Base-by-base conservation (phyloP, 2,888 invertebrate genomes). In the Drosophila cyrtoloma region DNA sequence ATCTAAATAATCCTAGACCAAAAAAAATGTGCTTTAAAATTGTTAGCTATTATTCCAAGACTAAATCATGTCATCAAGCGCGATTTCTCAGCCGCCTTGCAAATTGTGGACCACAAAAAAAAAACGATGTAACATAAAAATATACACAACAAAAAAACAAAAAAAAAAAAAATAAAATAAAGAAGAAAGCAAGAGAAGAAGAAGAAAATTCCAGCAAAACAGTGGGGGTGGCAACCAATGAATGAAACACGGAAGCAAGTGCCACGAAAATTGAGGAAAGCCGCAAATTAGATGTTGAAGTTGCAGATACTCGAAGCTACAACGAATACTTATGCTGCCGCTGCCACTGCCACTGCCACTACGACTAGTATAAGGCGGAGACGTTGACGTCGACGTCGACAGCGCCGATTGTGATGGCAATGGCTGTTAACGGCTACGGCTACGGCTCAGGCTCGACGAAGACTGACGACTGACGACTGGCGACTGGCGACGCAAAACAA, bases 271-370 rank as follows among this genome's bases (percentile, higher is more conserved):
- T 61, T 74, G 77, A 78, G 79, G 71, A 82, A 90, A 86, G 81
- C 90, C 90, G 75, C 89, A 90, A 86, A 88, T 90, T 90, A 86
- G 86, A 81, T 75, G 76, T 71, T 72, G 63, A 58, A 82, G 71
- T 75, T 65, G 67, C 63, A 65, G 33, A 59, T 67, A 71, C 74
- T 59, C 74, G 33, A 44, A 56, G 16, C 65, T 26, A 19, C 32
- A 14, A 55, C 26, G 37, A 52, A 51, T 47, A 22, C 22, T 47
- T 16, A 35, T 47, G 14, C 47, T 22, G 4, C 7, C 0, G 7
- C 5, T 47, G n/a, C 10, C 9, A 22, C 14, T 6, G 35, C 35
- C 33, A 16, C 2, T 22, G 47, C 22, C 10, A 47, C 22, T 12
- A 44, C 44, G 2, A n/a, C 5, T 32, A 7, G 7, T 39, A 37